Evolutionary conservation across 1,140 invertebrate species (phyloP), one percentile per base, ranked within the genome.

Genomic region (Drosophila sucinea): DNA sequence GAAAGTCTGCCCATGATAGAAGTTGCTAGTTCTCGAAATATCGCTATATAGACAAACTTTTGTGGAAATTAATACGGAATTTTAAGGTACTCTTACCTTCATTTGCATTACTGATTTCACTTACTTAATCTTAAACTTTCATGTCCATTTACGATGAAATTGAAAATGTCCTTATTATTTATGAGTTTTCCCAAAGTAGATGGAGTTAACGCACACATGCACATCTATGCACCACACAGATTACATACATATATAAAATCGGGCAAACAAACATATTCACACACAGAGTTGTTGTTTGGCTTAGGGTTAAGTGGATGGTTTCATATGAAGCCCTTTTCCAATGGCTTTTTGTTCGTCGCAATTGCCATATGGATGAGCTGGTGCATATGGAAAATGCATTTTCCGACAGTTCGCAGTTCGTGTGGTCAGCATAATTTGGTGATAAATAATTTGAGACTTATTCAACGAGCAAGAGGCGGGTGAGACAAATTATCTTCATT

Each of bases 351-450:
- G 44, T 17, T 17, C 17, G 17, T 17, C 44, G 25, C 44, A 47
- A 47, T 47, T 47, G 44, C 44, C 44, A 51, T 51, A 51, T 51
- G 44, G 44, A 6, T 51, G 44, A 51, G 44, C 10, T 51, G 44
- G 1, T 51, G 44, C 44, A 51, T 51, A 51, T 51, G 44, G 44
- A 27, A 51, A 51, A 51, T 51, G 44, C 44, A 51, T 51, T 51
- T 51, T 51, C 44, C 3, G 6, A 27, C 23, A 17, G 10, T 0
- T 17, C 23, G 7, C 44, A 27, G 25, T 25, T 27, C 3, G 7
- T 51, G 44, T 51, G 44, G 44, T 27, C 44, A 27, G 44, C 44
- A 51, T 51, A 51, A 51, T 27, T 51, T 8, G 27, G 44, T 8
- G 8, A 51, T 51, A 51, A 51, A 51, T 51, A 27, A 51, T 51